Evolutionary conservation across 2,113 vertebrate species (phyloP).

Genomic region (Nothocercus julius): DNA sequence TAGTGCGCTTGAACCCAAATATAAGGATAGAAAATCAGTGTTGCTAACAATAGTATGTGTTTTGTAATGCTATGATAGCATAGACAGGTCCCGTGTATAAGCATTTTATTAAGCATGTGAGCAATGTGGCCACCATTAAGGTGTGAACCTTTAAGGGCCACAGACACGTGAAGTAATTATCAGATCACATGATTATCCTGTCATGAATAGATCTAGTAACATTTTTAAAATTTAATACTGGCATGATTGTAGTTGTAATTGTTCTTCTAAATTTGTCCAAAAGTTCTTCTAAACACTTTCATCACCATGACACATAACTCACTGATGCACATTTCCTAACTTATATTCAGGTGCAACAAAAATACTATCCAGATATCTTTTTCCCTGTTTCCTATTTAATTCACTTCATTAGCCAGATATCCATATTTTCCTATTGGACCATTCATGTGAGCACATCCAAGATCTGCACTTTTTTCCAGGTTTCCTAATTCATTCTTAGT

Average conservation of each 20-base stretch:
- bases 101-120: background rate
- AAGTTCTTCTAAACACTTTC: background rate
- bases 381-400: background rate
- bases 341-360: background rate
- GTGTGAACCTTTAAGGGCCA: background rate
- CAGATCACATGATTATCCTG: background rate
- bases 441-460: background rate
- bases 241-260: too few species aligned
- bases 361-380: fast-evolving
- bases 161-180: background rate
- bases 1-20: background rate
- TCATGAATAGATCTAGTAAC: background rate
- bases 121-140: background rate
- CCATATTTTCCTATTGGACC: background rate
- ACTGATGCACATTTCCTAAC: background rate
- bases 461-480: background rate
- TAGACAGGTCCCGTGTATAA: background rate
- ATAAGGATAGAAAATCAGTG: background rate
- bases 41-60: background rate
- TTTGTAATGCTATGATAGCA: background rate
- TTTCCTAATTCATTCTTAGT: background rate
- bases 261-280: background rate
- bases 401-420: background rate
- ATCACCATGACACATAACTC: background rate
- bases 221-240: background rate